Evolutionary conservation across 2,888 invertebrate genomes (phyloP).

Genomic region (Microctonus aethiopoides): DNA sequence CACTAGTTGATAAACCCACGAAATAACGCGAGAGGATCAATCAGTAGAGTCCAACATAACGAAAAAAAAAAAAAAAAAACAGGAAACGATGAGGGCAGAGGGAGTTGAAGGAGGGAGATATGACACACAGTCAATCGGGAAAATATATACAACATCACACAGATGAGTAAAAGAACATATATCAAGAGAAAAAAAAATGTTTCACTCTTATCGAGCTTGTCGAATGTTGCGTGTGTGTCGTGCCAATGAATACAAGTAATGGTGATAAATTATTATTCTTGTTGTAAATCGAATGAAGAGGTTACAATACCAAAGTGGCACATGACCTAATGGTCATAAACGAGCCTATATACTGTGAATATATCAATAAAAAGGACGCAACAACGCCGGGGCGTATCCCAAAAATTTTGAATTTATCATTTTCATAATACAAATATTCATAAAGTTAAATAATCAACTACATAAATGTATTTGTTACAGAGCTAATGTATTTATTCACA

Average conservation of each 20-base stretch:
- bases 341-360: not conserved
- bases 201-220: conserved; percentile 51
- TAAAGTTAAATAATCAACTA: not conserved
- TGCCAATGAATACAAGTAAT: conserved; percentile 27
- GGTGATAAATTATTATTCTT: conserved; percentile 23
- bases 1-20: not conserved
- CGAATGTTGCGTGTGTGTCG: conserved; percentile 49
- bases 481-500: not conserved
- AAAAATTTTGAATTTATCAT: conserved; percentile 32
- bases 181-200: conserved; percentile 34
- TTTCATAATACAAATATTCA: not conserved
- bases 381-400: conserved; percentile 53
- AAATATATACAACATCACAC: not conserved
- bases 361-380: conserved; percentile 2
- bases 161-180: conserved; percentile 5
- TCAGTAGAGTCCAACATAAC: conserved; percentile 3
- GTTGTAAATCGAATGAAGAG: not conserved
- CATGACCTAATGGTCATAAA: not conserved
- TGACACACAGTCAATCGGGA: not conserved
- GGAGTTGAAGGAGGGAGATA: not conserved
- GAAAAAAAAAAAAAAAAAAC: too few species aligned
- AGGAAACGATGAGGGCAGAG: too few species aligned
- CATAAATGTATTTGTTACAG: not conserved
- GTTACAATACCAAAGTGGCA: conserved; percentile 11
- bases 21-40: not conserved